Conservation (phyloP, 1,140 invertebrate genomes). For the Tetraneura akinire region DNA sequence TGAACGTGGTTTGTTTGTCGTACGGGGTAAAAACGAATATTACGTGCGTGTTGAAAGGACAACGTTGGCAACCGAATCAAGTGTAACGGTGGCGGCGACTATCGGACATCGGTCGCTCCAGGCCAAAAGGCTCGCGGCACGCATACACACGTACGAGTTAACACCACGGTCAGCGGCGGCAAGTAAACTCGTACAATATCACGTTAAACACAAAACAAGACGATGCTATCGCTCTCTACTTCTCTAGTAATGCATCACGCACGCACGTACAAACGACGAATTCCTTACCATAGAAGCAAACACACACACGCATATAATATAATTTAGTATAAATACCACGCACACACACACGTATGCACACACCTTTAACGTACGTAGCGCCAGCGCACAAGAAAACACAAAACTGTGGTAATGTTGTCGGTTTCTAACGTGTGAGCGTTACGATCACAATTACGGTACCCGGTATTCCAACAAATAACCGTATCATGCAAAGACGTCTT, state of each 20-base stretch:
- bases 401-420: background rate
- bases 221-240: slow-evolving; percentile 21
- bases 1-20: background rate
- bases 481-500: too few relatives aligned
- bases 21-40: background rate
- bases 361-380: background rate
- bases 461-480: too few relatives aligned
- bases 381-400: background rate
- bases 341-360: background rate
- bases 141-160: background rate
- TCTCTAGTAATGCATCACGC: too few relatives aligned
- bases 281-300: background rate
- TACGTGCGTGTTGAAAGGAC: background rate
- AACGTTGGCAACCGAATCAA: slow-evolving; percentile 61
- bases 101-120: background rate
- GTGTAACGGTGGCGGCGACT: slow-evolving; percentile 66
- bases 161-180: background rate
- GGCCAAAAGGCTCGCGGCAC: background rate
- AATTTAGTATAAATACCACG: background rate
- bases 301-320: background rate
- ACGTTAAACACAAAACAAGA: background rate
- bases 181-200: slow-evolving; percentile 20
- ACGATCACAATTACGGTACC: background rate
- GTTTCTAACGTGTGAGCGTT: background rate
- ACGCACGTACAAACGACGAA: background rate